Base-by-base conservation (phyloP, 1,140 invertebrate genomes). In the Meloidogyne exigua region DNA sequence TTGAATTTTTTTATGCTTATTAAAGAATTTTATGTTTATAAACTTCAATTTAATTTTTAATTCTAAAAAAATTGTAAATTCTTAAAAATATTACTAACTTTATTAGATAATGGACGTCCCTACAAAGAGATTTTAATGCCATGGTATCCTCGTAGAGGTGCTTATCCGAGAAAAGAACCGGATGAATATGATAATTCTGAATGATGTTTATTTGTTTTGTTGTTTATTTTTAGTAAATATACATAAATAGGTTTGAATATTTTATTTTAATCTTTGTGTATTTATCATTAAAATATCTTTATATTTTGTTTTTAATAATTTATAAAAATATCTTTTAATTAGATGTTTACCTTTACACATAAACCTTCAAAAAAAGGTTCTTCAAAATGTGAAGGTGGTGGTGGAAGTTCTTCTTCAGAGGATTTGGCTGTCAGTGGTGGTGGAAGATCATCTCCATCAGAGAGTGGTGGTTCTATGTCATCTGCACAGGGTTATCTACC, bases 221-320 rank as follows among this genome's bases (percentile, higher is more conserved):
- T 18, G n/a, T 67, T 32, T n/a, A 39, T 18, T 25, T 32, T 67
- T 32, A 67, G 36, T 67, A 67, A 67, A n/a, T 92, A 65, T 90
- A 32, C n/a, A n/a, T 90, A 75, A 67, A 68, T 23, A 67, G 65
- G 49, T 57, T n/a, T n/a, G n/a, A n/a, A n/a, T 57, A n/a, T 7
- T 44, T 44, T 44, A 7, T 57, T 57, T 57, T 4, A n/a, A 57
- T 57, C 18, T 13, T 18, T 12, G 49, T 5, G 13, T n/a, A n/a
- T 57, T n/a, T 57, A 15, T 15, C 3, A 1, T 1, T 15, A 15
- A 15, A 15, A 49, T 49, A 49, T 49, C 18, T 49, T 49, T 15
- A 32, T 32, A 32, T 32, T 32, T 32, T 49, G 10, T 12, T 44
- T 42, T 25, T 71, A 28, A 9, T 71, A 25, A n/a, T n/a, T n/a